Evolutionary conservation across 2,113 vertebrate genomes (phyloP).

Genomic region (Pelecanus crispus): DNA sequence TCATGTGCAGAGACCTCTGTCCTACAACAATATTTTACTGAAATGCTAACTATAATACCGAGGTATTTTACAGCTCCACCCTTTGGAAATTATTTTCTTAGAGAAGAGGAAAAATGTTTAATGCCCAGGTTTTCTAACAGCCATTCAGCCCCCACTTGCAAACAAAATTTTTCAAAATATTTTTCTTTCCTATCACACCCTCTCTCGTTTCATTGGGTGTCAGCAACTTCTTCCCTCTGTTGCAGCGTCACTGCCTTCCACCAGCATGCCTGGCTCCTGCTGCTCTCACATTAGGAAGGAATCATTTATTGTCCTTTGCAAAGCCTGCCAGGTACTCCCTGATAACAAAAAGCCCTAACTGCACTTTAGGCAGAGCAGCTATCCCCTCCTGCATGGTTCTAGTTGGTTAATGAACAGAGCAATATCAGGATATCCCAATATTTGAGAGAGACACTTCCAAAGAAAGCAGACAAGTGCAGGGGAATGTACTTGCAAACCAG

Average conservation of each 20-base stretch:
- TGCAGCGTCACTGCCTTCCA: not conserved
- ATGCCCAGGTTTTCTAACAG: not conserved
- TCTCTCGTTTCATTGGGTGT: constrained; percentile 10
- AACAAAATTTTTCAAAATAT: constrained; percentile 51
- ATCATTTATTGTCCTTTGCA: not conserved
- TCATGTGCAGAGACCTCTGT: not conserved
- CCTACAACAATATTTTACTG: constrained; percentile 56
- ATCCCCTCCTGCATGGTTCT: not conserved
- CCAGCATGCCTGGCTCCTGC: not conserved
- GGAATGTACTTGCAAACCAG: not conserved
- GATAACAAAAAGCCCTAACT: not conserved
- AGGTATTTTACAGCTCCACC: constrained; percentile 48
- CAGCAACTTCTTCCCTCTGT: constrained; percentile 34
- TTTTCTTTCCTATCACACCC: constrained; percentile 61
- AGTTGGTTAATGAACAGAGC: not conserved
- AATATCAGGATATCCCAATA: not conserved
- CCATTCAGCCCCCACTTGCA: not conserved
- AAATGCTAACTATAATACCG: not conserved
- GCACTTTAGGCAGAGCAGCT: not conserved
- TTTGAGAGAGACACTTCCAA: not conserved
- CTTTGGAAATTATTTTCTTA: constrained; percentile 37
- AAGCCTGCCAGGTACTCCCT: constrained; percentile 17
- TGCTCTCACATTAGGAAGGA: not conserved
- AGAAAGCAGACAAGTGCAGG: not conserved
- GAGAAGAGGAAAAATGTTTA: constrained; percentile 5